These are phyloP conservation scores for Drosophila kohkoa DNA, from an alignment of 1,140 invertebrate genomes.

Conservation along the genomic window DNA sequence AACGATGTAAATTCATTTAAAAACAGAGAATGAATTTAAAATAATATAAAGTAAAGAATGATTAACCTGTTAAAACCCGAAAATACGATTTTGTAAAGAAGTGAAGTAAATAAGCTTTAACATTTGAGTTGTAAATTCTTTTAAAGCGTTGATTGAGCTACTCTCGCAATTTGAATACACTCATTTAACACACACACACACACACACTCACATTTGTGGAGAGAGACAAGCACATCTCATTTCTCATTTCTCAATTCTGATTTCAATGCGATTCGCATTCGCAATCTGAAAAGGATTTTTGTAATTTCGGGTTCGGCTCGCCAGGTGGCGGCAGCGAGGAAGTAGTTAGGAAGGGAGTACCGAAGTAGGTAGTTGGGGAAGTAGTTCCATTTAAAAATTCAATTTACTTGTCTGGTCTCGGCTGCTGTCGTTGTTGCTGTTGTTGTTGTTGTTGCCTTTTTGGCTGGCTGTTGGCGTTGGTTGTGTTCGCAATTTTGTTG, in stretches of 20 bases:
- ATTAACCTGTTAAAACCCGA: too few species aligned
- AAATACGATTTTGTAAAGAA: too few species aligned
- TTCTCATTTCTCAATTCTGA: slow-evolving; percentile 22
- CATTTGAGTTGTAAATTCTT: neutral
- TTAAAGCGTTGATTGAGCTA: slow-evolving; percentile 6
- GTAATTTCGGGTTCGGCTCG: slow-evolving; percentile 20
- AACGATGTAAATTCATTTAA: too few species aligned
- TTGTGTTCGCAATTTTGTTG: neutral
- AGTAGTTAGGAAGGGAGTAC: too few species aligned
- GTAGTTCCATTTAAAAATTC: slow-evolving; percentile 51
- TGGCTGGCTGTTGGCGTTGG: neutral
- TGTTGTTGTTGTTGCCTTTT: slow-evolving; percentile 1
- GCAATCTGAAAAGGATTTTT: slow-evolving; percentile 45
- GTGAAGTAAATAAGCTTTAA: neutral
- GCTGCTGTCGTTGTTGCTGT: neutral
- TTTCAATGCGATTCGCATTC: slow-evolving; percentile 45
- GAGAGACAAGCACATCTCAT: neutral
- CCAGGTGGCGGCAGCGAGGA: neutral
- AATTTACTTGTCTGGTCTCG: slow-evolving; percentile 41
- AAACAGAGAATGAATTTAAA: too few species aligned
- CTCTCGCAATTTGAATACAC: slow-evolving; percentile 32
- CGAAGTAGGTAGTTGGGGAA: too few species aligned
- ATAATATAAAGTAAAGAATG: too few species aligned
- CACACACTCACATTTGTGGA: neutral
- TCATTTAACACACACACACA: slow-evolving; percentile 7